Base-by-base conservation (phyloP, 1,140 invertebrate genomes). In the Cherax destructor region DNA sequence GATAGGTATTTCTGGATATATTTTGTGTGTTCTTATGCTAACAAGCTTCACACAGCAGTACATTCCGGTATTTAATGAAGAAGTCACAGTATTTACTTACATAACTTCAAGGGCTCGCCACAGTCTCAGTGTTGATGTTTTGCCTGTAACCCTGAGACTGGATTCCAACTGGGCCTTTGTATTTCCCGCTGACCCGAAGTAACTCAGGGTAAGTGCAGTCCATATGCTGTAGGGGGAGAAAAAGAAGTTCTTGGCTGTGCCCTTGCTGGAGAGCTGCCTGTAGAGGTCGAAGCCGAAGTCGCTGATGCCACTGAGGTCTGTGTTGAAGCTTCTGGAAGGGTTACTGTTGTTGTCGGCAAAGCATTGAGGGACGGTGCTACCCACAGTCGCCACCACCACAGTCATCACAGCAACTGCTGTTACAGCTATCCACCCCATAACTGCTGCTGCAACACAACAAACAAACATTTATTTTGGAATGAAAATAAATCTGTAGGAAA, bases 161-260 rank as follows among this genome's bases (percentile, higher is more conserved):
- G 4, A 3, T 47, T 65, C 74, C 7, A 91, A 49, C 41, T 91
- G 47, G 6, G 47, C 21, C 59, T 85, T 50, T 0, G 98, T 98
- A 18, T 96, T 94, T 6, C 96, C 96, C 0, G 95, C 95, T 0
- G 97, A 94, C 0, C 97, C 96, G 93, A 98, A 97, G 93, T 97
- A 98, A 0, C 97, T 96, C 21, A 98, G 95, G 21, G 96, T 94
- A 11, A 99, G 93, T 0, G 97, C 96, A 86, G 97, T 96, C 93
- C 98, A 96, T 18, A 98, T 96, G 92, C 97, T 98, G 94, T 97
- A 97, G 0, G 98, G 98, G 24, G 98, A 98, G 94, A 98, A 97
- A 95, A 98, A 97, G 10, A 98, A 94, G 94, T 98, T 98, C 24
- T 72, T 30, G 30, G 89, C 78, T 18, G 79, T 4, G 83, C 76